Base-by-base conservation (phyloP, 2,888 invertebrate genomes). In the Odontocerum albicorne region DNA sequence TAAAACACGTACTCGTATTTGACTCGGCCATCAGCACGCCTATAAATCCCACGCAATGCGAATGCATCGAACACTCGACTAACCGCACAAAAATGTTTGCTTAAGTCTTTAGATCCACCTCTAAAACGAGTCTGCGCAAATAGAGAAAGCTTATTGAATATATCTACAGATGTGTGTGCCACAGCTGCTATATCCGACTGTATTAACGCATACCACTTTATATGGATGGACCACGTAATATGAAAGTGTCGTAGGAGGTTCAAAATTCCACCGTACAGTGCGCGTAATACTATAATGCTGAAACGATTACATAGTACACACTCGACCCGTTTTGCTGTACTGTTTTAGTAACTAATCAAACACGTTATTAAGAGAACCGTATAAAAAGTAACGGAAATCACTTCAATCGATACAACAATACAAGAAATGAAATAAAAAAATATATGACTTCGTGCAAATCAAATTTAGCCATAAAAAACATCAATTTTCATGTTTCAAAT, bases 141-240 rank as follows among this genome's bases (percentile, higher is more conserved):
- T 33, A 43, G 50, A 50, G 50, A 50, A 50, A 50, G 50, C 50
- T 50, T 22, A 43, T 33, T 16, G 3, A 19, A 39, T 42, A 42
- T 31, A 39, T 27, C 15, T 50, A 31, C 31, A 38, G 38, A 27
- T 7, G 6, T 27, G 27, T 10, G 13, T 10, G 33, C n/a, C 13
- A 33, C 4, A 4, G 13, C 13, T 3, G 13, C 33, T 38, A 44
- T 44, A 27, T 27, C 17, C 13, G 17, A 31, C 31, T 16, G 13
- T 42, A 44, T 44, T 27, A 36, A 38, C 36, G 7, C 39, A 27
- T 10, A 32, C 49, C 49, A 27, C 49, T 49, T 32, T 39, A 49
- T 49, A 49, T 49, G 49, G 40, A 40, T 27, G 49, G 39, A 16
- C 36, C 40, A 32, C 49, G 49, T 49, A 49, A 40, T 49, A 49